Evolutionary conservation across 2,888 invertebrate species (phyloP), one percentile per base, ranked within the genome.

Genomic region (Notodonta dromedarius): DNA sequence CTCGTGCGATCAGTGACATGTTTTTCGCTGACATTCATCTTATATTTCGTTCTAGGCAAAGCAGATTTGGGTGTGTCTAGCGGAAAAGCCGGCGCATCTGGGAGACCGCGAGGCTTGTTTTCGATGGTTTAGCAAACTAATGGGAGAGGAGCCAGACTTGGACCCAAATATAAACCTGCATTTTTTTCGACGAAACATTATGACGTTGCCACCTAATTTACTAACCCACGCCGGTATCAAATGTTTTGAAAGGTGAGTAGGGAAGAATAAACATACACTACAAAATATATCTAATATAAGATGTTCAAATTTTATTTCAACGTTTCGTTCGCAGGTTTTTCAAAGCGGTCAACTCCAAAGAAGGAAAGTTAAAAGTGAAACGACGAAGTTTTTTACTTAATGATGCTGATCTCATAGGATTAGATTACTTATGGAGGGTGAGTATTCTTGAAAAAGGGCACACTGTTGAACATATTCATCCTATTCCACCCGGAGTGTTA

Each of bases 101-200:
- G 96, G 97, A 1, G 99, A 99, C 88, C 95, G 99, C 50, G 99
- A 99, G 88, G 98, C 98, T 44, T 99, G 99, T 89, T 99, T 99
- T 91, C 97, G 98, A 79, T 99, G 99, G 99, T 99, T 99, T 93
- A 98, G 98, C 50, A 99, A 99, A 91, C 91, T 98, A 48, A 98
- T 98, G 98, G 98, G 98, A 16, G 99, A 99, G 76, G 99, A 99
- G 84, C 98, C 99, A 0, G 99, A 99, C 88, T 92, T 99, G 60
- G 99, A 99, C 91, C 99, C 99, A 1, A 98, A 98, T 74, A 98
- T 99, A 61, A 98, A 98, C 82, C 96, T 97, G 85, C 98, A 98
- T 87, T 99, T 99, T 93, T 99, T 99, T 94, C 98, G 98, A 89
- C 96, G 97, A 79, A 98, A 99, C 84, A 97, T 99, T 74, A 94